A percentile compares a stretch with the other conserved stretches of the same genome.
These are phyloP conservation scores for Callionymus lyra DNA, from an alignment of 2,113 vertebrate genomes.

Conservation along the genomic window DNA sequence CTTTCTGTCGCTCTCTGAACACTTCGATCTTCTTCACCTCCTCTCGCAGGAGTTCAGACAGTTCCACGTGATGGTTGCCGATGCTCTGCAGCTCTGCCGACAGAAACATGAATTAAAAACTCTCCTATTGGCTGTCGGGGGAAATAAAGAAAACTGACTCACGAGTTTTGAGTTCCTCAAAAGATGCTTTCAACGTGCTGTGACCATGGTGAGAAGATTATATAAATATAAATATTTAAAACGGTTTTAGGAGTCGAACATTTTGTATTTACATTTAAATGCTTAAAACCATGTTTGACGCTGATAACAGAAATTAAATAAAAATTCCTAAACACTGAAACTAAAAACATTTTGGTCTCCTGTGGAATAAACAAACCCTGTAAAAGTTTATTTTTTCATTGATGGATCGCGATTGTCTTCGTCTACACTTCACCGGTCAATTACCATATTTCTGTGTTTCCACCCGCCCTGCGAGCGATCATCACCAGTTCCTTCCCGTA, in stretches of 20 bases:
- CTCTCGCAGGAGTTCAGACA: conserved; percentile 77
- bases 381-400: too few relatives aligned
- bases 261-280: too few relatives aligned
- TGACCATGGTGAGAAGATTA: conserved; percentile 6
- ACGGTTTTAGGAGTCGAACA: too few relatives aligned
- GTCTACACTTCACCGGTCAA: not conserved
- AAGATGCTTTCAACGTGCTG: conserved; percentile 83
- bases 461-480: conserved; percentile 81
- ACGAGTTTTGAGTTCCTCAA: conserved; percentile 84
- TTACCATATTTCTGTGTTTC: conserved; percentile 84
- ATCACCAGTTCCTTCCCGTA: conserved; percentile 88
- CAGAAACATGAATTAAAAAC: conserved; percentile 1
- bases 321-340: too few relatives aligned
- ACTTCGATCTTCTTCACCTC: conserved; percentile 84
- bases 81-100: conserved; percentile 81
- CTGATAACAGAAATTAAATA: too few relatives aligned
- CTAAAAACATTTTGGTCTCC: too few relatives aligned
- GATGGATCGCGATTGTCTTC: too few relatives aligned
- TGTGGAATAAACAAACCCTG: too few relatives aligned
- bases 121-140: not conserved
- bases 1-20: conserved; percentile 88
- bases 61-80: conserved; percentile 83
- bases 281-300: too few relatives aligned
- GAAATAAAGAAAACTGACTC: conserved; percentile 45
- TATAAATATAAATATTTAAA: not conserved